Percentiles rank a stretch among this genome's conserved stretches.
Evolutionary conservation across 64 coral and sea anemone species (phyloP).

Genomic region (Montipora efflorescens): DNA sequence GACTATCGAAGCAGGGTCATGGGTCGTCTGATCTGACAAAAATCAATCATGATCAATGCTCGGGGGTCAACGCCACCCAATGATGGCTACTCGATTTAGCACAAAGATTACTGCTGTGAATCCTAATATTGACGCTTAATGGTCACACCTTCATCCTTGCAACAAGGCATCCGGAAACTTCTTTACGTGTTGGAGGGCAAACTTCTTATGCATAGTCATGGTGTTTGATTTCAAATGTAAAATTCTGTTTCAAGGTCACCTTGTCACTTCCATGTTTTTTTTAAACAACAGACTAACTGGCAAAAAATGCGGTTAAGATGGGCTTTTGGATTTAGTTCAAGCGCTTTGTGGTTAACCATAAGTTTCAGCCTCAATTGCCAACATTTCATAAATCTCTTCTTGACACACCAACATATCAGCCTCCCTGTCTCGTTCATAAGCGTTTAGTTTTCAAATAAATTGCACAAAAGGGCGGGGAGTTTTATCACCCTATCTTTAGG

Average conservation of each 20-base stretch:
- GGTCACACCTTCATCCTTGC: not conserved
- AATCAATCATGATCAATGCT: not conserved
- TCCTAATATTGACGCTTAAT: not conserved
- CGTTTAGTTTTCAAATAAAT: too few relatives aligned
- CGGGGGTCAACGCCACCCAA: not conserved
- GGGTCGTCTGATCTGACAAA: not conserved
- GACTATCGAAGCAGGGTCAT: not conserved
- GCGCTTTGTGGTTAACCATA: not conserved
- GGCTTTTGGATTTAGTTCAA: not conserved
- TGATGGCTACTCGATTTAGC: too few relatives aligned
- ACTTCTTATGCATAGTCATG: too few relatives aligned
- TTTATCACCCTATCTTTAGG: too few relatives aligned
- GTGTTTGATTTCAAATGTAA: not conserved
- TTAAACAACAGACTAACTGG: not conserved
- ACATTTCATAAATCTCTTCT: too few relatives aligned
- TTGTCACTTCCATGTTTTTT: not conserved
- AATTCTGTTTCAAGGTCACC: not conserved
- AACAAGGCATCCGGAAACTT: too few relatives aligned
- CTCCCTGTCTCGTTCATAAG: too few relatives aligned
- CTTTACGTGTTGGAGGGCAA: too few relatives aligned
- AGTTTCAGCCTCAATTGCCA: too few relatives aligned
- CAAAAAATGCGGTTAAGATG: not conserved
- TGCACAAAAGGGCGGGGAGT: too few relatives aligned
- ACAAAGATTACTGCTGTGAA: too few relatives aligned
- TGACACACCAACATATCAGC: too few relatives aligned